Conservation (phyloP, 23 tunicate species). For the Phallusia fumigata region DNA sequence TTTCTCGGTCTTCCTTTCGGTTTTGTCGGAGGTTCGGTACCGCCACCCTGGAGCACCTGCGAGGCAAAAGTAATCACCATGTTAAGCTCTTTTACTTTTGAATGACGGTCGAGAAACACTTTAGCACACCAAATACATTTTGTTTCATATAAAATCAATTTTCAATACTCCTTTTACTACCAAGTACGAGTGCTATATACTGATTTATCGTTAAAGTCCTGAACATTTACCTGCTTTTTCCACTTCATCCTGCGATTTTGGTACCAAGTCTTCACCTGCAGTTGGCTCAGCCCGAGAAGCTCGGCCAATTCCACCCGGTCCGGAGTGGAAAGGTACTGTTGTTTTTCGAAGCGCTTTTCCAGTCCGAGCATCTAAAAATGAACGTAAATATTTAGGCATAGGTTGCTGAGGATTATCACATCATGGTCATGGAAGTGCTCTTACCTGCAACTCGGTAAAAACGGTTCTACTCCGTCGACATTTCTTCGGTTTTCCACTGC, state of each 20-base stretch:
- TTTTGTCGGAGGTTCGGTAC: conserved; percentile 83
- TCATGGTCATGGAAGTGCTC: background rate
- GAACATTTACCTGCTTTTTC: conserved; percentile 94
- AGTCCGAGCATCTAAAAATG: conserved; percentile 66
- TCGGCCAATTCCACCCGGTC: conserved; percentile 92
- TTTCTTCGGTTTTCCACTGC: conserved; percentile 53
- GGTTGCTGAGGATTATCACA: background rate
- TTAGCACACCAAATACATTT: background rate
- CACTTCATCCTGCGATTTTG: conserved; percentile 97
- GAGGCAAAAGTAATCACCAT: too few species aligned
- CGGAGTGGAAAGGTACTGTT: conserved; percentile 92
- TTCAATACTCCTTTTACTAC: background rate
- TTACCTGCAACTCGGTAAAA: conserved; percentile 88
- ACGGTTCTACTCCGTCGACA: conserved; percentile 93
- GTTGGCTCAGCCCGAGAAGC: conserved; percentile 66
- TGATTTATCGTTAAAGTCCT: too few species aligned
- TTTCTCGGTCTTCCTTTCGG: conserved; percentile 84
- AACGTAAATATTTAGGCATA: background rate
- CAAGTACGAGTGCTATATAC: background rate
- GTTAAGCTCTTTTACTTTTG: too few species aligned
- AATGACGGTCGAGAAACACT: too few species aligned
- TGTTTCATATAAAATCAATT: too few species aligned
- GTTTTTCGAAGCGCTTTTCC: conserved; percentile 86
- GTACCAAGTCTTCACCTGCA: conserved; percentile 98
- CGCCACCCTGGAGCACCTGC: conserved; percentile 78